Base-by-base conservation (phyloP, 2,888 invertebrate species). In the Ophion ventricosus region DNA sequence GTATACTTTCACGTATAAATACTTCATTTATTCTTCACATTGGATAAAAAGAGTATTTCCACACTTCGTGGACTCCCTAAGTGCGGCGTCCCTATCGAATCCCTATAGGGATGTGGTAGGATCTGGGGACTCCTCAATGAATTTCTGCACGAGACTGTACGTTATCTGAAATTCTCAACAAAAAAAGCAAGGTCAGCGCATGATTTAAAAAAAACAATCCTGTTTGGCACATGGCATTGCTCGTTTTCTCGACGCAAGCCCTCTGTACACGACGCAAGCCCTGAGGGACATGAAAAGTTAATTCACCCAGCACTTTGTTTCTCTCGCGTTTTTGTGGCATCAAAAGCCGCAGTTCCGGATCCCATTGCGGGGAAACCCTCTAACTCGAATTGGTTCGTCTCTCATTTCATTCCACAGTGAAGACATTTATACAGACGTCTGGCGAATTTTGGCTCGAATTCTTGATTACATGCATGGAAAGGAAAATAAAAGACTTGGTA, bases 301-400 rank as follows among this genome's bases (percentile, higher is more conserved):
- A 63, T 76, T 57, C 49, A 66, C 10, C 57, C 56, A 20, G 11
- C 63, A 7, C 26, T 25, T 56, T 63, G n/a, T 56, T 56, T 70
- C 2, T 63, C 54, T 23, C 29, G 10, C 43, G 8, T 10, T 54
- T 64, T 73, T 59, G 14, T 67, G 26, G 25, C 70, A 75, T 74
- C 64, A 54, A n/a, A n/a, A 70, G 57, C 35, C n/a, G 56, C 64
- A 40, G 63, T 83, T 25, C 29, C 20, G 11, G 49, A 56, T 43
- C 69, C 73, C 69, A 56, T 40, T 8, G 79, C 14, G 79, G 25
- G 17, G 70, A 83, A 83, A 49, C 79, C 75, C 64, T 75, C 43
- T 20, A 70, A 64, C 54, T 49, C 17, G 57, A 40, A 83, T 80
- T 72, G 59, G 57, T 72, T 70, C 57, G 69, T 69, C 54, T 54